These are phyloP conservation scores for Drosophila nigritarsus DNA, from an alignment of 2,888 invertebrate genomes.

Conservation along the genomic window DNA sequence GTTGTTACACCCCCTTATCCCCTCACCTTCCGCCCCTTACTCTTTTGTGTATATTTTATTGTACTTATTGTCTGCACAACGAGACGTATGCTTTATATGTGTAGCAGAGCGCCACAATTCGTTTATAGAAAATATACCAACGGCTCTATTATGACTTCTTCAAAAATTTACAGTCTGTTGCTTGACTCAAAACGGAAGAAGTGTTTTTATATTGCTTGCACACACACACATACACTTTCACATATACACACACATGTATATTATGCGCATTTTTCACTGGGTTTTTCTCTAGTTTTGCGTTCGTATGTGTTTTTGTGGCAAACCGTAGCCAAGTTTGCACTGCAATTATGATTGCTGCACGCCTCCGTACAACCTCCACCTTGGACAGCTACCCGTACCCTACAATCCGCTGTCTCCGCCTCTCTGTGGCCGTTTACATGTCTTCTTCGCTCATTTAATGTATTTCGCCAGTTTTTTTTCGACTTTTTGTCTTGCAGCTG, in stretches of 20 bases:
- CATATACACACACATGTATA: slow-evolving; percentile 11
- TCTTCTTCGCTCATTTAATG: slow-evolving; percentile 79
- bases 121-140: slow-evolving; percentile 79
- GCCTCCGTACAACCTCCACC: slow-evolving; percentile 9
- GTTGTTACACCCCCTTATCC: not conserved
- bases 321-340: slow-evolving; percentile 69
- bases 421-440: slow-evolving; percentile 74
- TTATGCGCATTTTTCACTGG: slow-evolving; percentile 21
- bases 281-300: slow-evolving; percentile 34
- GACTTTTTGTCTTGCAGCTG: slow-evolving; percentile 62
- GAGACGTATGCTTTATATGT: slow-evolving; percentile 68
- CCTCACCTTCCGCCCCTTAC: not conserved
- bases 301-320: slow-evolving; percentile 61
- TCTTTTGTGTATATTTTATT: slow-evolving; percentile 9
- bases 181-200: slow-evolving; percentile 61
- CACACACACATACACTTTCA: slow-evolving; percentile 11
- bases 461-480: slow-evolving; percentile 60
- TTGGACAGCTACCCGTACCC: not conserved
- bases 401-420: slow-evolving; percentile 13
- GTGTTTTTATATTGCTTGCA: slow-evolving; percentile 57
- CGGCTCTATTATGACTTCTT: slow-evolving; percentile 79
- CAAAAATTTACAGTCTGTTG: slow-evolving; percentile 80
- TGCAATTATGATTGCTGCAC: slow-evolving; percentile 76
- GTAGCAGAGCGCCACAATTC: slow-evolving; percentile 61
- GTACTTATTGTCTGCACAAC: slow-evolving; percentile 56